Evolutionary conservation across 1,140 invertebrate genomes (phyloP).

Genomic region (Drosophila bipectinata): DNA sequence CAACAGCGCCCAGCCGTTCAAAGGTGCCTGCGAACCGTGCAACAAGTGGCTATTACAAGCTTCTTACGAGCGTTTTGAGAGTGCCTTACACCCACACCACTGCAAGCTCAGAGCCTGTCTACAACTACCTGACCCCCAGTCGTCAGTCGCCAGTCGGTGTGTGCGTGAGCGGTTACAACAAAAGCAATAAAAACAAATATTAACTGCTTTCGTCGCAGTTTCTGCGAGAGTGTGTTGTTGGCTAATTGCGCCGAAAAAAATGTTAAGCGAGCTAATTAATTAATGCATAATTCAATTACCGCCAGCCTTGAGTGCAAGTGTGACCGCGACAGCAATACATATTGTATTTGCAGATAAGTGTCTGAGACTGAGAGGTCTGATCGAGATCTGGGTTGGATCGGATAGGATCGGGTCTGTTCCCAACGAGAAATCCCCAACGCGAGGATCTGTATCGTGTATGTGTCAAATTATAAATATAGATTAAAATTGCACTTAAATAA

Average conservation of each 20-base stretch:
- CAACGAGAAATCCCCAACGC: conserved; percentile 64
- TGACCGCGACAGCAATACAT: conserved; percentile 10
- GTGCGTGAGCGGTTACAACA: conserved; percentile 19
- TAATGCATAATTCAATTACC: conserved; percentile 65
- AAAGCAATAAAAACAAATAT: conserved; percentile 45
- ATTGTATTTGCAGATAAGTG: background rate
- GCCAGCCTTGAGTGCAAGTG: conserved; percentile 27
- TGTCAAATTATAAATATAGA: conserved; percentile 67
- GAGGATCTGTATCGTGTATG: conserved; percentile 75
- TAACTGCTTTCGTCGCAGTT: conserved; percentile 60
- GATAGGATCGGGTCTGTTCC: background rate
- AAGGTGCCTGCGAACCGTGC: conserved; percentile 39
- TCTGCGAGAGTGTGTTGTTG: conserved; percentile 46
- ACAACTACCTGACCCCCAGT: conserved; percentile 19
- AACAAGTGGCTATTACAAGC: conserved; percentile 67
- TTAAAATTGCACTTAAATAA: conserved; percentile 70
- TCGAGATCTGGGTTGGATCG: conserved; percentile 13
- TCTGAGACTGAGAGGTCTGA: conserved; percentile 10
- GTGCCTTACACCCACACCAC: conserved; percentile 58
- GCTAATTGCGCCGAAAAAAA: conserved; percentile 75
- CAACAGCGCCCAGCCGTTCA: conserved; percentile 8
- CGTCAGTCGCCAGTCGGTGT: too few species aligned
- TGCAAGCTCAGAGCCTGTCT: conserved; percentile 26
- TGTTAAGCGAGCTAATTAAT: conserved; percentile 55
- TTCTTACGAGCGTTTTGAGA: conserved; percentile 38